A percentile compares a stretch with the other conserved stretches of the same genome.
phyloP scores from a whole-genome alignment of 2,797 vertebrate species.

The Acipenser oxyrinchus region DNA sequence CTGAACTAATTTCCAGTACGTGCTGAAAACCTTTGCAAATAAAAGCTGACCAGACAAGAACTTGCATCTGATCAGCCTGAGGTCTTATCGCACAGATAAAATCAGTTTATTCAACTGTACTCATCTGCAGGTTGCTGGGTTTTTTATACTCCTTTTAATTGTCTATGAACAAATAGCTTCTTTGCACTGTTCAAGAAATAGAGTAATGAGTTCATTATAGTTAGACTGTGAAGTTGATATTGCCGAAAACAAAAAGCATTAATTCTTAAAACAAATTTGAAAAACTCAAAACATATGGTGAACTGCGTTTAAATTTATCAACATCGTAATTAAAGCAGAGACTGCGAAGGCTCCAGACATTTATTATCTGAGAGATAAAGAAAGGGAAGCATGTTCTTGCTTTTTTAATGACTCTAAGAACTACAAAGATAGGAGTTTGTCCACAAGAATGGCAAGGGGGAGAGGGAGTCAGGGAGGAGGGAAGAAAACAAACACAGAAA shows the following conservation, averaged over 20 bases:
- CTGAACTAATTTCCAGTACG: not conserved
- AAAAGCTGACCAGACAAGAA: not conserved
- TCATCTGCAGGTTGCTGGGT: not conserved
- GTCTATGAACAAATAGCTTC: no score
- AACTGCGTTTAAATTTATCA: constrained; percentile 5
- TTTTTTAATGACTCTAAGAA: constrained; percentile 70
- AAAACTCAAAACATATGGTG: not conserved
- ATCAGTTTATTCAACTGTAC: not conserved
- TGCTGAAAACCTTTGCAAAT: not conserved
- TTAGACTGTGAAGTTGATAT: no score
- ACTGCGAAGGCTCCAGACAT: constrained; percentile 33
- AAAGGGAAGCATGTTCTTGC: constrained; percentile 36
- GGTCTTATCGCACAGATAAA: not conserved
- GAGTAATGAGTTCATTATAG: no score
- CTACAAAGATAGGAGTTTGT: constrained; percentile 55
- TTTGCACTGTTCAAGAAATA: no score
- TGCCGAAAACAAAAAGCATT: no score
- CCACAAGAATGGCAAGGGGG: constrained; percentile 62
- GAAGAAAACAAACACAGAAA: constrained; percentile 37
- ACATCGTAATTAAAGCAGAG: not conserved
- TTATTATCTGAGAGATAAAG: constrained; percentile 35
- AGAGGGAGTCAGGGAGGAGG: constrained; percentile 44
- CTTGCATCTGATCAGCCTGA: not conserved
- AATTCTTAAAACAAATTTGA: not conserved
- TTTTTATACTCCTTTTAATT: not conserved